phyloP scores from a whole-genome alignment of 2,113 vertebrate species.

The Eptesicus fuscus region DNA sequence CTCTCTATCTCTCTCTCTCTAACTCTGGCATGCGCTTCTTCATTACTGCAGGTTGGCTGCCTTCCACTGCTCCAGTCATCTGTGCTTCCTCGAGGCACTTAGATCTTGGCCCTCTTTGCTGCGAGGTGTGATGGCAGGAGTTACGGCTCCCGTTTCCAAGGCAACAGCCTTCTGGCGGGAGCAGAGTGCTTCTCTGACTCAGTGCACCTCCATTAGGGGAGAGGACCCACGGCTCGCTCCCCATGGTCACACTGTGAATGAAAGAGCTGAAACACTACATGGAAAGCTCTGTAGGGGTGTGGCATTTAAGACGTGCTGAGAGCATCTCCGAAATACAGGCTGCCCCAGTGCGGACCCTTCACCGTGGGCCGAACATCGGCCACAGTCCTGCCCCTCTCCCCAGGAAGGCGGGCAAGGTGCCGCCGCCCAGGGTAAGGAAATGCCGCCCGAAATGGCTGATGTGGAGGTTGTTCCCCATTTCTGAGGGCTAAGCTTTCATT shows the following conservation, averaged over 20 bases:
- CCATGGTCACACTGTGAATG: neutral
- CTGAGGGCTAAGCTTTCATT: neutral
- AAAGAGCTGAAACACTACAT: neutral
- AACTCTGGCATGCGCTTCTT: slow-evolving; percentile 41
- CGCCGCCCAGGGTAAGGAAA: neutral
- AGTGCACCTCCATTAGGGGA: slow-evolving; percentile 25
- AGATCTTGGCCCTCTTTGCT: slow-evolving; percentile 59
- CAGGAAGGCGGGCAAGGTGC: neutral
- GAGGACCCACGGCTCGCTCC: neutral
- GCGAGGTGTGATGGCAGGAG: slow-evolving; percentile 49
- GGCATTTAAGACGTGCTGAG: neutral
- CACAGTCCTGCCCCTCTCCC: neutral
- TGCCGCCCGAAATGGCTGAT: neutral
- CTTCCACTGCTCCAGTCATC: slow-evolving; percentile 44
- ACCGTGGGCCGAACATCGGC: neutral
- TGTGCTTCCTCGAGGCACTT: slow-evolving; percentile 68
- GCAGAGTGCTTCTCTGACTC: neutral
- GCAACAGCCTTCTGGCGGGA: neutral
- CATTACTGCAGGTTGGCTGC: slow-evolving; percentile 57
- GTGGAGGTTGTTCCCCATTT: neutral
- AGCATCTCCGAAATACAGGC: neutral
- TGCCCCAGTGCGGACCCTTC: neutral
- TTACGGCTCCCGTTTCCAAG: slow-evolving; percentile 59
- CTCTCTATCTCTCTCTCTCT: neutral
- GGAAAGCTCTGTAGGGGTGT: neutral